Evolutionary conservation across 2,113 vertebrate genomes (phyloP), one percentile per base, ranked within the genome.

Genomic region (Colinus virginianus): DNA sequence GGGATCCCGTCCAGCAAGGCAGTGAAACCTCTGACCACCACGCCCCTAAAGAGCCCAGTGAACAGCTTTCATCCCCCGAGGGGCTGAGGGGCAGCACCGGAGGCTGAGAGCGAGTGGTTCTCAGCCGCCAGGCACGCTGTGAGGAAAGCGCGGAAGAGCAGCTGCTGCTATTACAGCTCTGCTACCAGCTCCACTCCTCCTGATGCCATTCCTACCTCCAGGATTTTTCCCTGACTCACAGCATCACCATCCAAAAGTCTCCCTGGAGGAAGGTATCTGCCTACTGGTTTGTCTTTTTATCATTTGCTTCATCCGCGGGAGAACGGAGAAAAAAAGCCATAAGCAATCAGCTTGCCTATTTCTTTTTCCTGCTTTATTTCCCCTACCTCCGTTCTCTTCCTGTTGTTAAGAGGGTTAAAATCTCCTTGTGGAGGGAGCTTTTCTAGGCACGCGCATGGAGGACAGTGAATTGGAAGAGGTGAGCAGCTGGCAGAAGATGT

Each of bases 231-330:
- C 93, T 93, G 75, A 89, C 95, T 88, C 94, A 66, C 93, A 84
- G 85, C 90, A 88, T 88, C 93, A 95, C 88, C 93, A 90, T 94
- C 94, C 94, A 79, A 91, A 96, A 94, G 91, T 93, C 95, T 96
- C 97, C 97, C 96, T 94, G 90, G 95, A 96, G 97, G 97, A 97
- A 98, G 97, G 98, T 98, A 96, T 94, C 97, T 96, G 92, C 70
- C 76, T 90, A 96, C 96, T 96, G 95, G 97, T 97, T 97, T 94
- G 96, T 82, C 81, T 95, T 62, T 95, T 95, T 96, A 94, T 90
- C 59, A 77, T 91, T 90, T 61, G 79, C 87, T 74, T 95, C 82
- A 87, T 94, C 90, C 55, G 66, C 85, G 81, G 80, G 91, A 80
- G 92, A 75, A 68, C 43, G 42, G 72, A 76, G 72, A 48, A 88